phyloP scores from a whole-genome alignment of 2,113 vertebrate genomes.

The Tragulus kanchil region DNA sequence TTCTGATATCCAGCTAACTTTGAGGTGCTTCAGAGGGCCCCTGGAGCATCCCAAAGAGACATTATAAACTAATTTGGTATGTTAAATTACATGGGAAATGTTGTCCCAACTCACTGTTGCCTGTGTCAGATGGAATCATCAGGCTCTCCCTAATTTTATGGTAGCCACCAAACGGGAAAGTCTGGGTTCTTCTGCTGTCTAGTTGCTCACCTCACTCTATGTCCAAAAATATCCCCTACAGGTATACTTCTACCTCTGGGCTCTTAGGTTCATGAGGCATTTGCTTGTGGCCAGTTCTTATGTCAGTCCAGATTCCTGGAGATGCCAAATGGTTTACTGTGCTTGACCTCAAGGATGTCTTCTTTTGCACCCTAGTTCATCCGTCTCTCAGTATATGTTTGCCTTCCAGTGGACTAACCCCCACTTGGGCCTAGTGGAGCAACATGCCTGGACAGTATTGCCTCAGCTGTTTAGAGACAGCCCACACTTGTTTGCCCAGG shows the following conservation, averaged over 20 bases:
- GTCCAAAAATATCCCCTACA: background rate
- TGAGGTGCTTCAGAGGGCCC: background rate
- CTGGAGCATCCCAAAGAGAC: background rate
- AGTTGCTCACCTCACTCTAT: background rate
- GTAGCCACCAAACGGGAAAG: background rate
- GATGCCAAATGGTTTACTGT: background rate
- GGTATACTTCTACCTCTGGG: background rate
- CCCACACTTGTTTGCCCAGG: background rate
- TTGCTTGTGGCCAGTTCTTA: background rate
- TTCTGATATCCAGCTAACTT: background rate
- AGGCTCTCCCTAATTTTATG: background rate
- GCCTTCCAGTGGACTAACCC: background rate
- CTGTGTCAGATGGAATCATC: background rate
- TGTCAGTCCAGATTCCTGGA: background rate
- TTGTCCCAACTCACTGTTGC: background rate
- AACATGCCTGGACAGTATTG: background rate
- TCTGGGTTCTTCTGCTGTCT: background rate
- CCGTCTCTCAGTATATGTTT: background rate
- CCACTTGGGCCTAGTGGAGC: background rate
- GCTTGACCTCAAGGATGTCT: background rate
- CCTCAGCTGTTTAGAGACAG: background rate
- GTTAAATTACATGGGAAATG: background rate
- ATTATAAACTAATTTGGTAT: background rate
- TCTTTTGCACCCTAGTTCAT: background rate
- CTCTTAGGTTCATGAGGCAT: accelerated